Percentiles rank a stretch among this genome's conserved stretches.
These are phyloP conservation scores for Anomalospiza imberbis DNA, from an alignment of 2,797 vertebrate species.

Conservation along the genomic window DNA sequence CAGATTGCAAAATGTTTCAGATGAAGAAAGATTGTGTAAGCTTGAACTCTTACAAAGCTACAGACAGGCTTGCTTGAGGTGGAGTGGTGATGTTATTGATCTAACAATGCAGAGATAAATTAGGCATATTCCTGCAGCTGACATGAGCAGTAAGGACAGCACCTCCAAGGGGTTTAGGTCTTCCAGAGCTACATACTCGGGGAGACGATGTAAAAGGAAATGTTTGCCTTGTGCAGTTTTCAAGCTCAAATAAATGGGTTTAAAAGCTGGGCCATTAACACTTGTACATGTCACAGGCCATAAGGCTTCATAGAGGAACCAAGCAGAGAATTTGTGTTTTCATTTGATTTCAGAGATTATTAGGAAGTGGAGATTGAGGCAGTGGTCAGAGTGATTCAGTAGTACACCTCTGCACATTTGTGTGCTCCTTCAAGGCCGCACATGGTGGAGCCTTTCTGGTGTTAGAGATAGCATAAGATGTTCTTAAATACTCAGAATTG, in stretches of 20 bases:
- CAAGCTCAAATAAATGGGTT: background rate
- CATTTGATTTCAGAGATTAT: background rate
- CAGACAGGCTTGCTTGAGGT: background rate
- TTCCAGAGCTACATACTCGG: background rate
- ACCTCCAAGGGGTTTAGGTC: background rate
- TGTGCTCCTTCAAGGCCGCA: background rate
- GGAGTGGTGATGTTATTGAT: background rate
- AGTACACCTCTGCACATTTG: accelerated
- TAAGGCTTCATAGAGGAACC: background rate
- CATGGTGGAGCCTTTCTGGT: background rate
- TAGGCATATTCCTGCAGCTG: background rate
- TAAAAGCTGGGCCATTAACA: background rate
- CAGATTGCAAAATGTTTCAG: background rate
- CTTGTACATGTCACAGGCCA: background rate
- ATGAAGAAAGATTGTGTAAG: background rate
- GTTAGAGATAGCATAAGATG: background rate
- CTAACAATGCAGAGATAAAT: background rate
- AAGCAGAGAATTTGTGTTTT: background rate
- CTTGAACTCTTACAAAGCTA: background rate
- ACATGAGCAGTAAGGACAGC: background rate
- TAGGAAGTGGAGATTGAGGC: background rate
- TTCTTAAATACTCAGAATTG: background rate
- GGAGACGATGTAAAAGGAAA: background rate
- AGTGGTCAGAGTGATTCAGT: background rate
- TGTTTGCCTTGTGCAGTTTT: background rate